Conservation (phyloP, 2,888 invertebrate species). For the Callyntrura sp. region DNA sequence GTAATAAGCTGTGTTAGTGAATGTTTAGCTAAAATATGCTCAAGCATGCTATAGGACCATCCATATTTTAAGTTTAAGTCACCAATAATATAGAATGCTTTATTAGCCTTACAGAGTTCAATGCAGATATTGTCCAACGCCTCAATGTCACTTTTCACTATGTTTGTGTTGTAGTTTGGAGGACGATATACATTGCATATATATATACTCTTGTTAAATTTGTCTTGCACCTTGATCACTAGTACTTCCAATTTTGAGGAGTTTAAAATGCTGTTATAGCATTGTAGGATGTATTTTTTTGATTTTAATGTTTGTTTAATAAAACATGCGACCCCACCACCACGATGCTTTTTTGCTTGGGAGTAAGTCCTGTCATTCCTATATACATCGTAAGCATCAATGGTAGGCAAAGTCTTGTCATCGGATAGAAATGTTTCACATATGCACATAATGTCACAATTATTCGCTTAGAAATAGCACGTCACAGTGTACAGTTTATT, state of each 20-base stretch:
- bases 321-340: too few species aligned
- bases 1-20: conserved; percentile 27
- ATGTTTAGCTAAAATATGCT: neutral
- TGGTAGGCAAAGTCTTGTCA: neutral
- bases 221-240: neutral
- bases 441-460: too few species aligned
- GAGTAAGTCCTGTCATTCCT: neutral
- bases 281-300: too few species aligned
- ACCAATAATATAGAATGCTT: neutral
- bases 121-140: neutral
- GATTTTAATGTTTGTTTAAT: too few species aligned
- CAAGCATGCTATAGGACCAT: conserved; percentile 13
- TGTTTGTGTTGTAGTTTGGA: conserved; percentile 23
- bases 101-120: neutral
- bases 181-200: conserved; percentile 38
- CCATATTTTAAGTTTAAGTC: conserved; percentile 31
- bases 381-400: neutral
- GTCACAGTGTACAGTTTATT: too few species aligned
- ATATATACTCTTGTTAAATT: neutral
- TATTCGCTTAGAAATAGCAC: too few species aligned
- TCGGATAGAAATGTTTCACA: neutral
- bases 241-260: neutral
- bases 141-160: conserved; percentile 23
- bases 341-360: neutral
- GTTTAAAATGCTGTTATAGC: neutral